Percentiles rank a stretch among this genome's conserved stretches.
These are phyloP conservation scores for Microhierax caerulescens DNA, from an alignment of 2,797 vertebrate species.

Conservation along the genomic window DNA sequence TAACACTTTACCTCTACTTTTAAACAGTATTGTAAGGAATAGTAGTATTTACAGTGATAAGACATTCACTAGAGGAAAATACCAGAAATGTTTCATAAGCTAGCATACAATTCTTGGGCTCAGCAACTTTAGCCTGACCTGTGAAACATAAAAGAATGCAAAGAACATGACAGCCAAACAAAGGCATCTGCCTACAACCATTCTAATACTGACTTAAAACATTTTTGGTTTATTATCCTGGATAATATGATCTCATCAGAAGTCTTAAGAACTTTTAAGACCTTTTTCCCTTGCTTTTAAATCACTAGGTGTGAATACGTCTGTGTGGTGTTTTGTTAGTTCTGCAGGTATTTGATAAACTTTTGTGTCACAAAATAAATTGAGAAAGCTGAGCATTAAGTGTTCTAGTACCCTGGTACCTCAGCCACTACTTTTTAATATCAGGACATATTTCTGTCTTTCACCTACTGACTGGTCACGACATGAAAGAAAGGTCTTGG, in stretches of 20 bases:
- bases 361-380: not conserved
- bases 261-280: not conserved
- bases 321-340: not conserved
- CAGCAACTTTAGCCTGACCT: not conserved
- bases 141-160: not conserved
- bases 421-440: not conserved
- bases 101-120: not conserved
- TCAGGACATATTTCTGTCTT: not conserved
- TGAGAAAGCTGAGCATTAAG: not conserved
- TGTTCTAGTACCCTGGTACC: not conserved
- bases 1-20: not conserved
- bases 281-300: not conserved
- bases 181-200: not conserved
- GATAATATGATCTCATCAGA: not conserved
- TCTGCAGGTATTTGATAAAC: not conserved
- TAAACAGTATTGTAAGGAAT: not conserved
- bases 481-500: not conserved
- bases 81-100: not conserved
- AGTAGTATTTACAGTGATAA: not conserved
- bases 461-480: not conserved
- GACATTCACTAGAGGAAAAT: not conserved
- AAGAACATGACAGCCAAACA: not conserved
- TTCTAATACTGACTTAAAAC: not conserved
- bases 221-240: not conserved
- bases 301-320: not conserved